Percentiles rank a stretch among this genome's conserved stretches.
These are phyloP conservation scores for Phenganax stokvisi DNA, from an alignment of 92 coral and sea anemone genomes.

Conservation along the genomic window DNA sequence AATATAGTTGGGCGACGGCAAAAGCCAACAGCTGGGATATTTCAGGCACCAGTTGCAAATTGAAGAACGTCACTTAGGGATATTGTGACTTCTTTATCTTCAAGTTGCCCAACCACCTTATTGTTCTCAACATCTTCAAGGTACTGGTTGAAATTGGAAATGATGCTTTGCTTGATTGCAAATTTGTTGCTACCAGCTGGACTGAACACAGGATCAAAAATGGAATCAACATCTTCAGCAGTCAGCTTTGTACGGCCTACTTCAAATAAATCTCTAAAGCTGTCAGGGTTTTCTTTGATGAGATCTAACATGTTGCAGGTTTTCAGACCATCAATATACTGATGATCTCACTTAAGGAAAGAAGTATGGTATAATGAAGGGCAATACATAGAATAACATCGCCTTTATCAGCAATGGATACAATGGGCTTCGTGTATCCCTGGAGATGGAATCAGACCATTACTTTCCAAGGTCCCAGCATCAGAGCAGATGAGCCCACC, in stretches of 20 bases:
- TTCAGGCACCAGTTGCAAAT: slow-evolving; percentile 47
- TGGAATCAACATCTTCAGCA: slow-evolving; percentile 42
- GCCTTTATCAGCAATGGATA: background rate
- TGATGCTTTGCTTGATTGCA: slow-evolving; percentile 19
- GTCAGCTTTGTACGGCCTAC: slow-evolving; percentile 25
- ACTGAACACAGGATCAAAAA: slow-evolving; percentile 39
- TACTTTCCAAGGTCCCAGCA: too few species aligned
- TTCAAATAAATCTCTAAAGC: slow-evolving; percentile 42
- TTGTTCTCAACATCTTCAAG: slow-evolving; percentile 40
- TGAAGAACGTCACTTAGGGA: slow-evolving; percentile 39
- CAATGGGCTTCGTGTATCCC: slow-evolving; percentile 14
- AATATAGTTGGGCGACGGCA: slow-evolving; percentile 36
- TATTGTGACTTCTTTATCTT: slow-evolving; percentile 42
- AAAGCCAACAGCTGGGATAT: slow-evolving; percentile 45
- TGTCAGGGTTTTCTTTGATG: slow-evolving; percentile 40
- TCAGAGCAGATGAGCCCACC: too few species aligned
- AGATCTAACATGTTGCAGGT: slow-evolving; percentile 42
- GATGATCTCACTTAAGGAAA: slow-evolving; percentile 47
- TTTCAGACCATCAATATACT: slow-evolving; percentile 49
- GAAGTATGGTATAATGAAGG: slow-evolving; percentile 41
- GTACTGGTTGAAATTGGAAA: slow-evolving; percentile 42
- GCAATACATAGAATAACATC: slow-evolving; percentile 4
- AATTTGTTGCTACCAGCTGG: slow-evolving; percentile 43
- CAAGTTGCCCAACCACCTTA: slow-evolving; percentile 3
- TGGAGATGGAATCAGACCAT: too few species aligned